Percentiles rank a stretch among this genome's conserved stretches.
phyloP scores from a whole-genome alignment of 2,113 vertebrate genomes.

The Kryptolebias marmoratus region DNA sequence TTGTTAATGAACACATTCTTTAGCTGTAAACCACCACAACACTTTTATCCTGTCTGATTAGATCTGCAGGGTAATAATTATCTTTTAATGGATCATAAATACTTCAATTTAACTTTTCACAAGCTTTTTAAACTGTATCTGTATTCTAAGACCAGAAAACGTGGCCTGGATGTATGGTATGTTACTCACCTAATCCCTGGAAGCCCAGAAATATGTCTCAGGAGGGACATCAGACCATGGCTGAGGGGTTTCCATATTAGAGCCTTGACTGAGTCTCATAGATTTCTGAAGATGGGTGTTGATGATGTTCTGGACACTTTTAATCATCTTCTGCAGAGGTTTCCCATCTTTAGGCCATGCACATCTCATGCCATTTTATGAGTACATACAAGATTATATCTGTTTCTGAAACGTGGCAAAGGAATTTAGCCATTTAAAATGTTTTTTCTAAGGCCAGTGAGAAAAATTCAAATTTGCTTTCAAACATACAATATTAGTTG shows the following conservation, averaged over 20 bases:
- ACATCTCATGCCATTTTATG: no score
- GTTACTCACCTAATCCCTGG: neutral
- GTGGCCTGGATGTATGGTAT: neutral
- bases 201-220: neutral
- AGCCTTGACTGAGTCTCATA: neutral
- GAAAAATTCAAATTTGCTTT: no score
- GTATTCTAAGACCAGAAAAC: neutral
- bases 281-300: neutral
- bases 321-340: neutral
- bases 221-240: neutral
- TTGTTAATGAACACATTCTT: constrained; percentile 16
- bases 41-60: constrained; percentile 2
- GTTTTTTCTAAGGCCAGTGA: no score
- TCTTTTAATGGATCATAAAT: neutral
- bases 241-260: neutral
- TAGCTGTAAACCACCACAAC: constrained; percentile 9
- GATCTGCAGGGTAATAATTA: constrained; percentile 6
- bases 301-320: neutral
- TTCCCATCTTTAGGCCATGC: neutral
- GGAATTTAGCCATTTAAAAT: no score
- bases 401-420: no score
- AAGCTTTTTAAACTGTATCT: neutral
- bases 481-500: no score
- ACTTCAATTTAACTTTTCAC: neutral
- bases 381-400: no score